Percentiles rank a stretch among this genome's conserved stretches.
These are phyloP conservation scores for Trematomus loennbergii DNA, from an alignment of 2,113 vertebrate genomes.

Conservation along the genomic window DNA sequence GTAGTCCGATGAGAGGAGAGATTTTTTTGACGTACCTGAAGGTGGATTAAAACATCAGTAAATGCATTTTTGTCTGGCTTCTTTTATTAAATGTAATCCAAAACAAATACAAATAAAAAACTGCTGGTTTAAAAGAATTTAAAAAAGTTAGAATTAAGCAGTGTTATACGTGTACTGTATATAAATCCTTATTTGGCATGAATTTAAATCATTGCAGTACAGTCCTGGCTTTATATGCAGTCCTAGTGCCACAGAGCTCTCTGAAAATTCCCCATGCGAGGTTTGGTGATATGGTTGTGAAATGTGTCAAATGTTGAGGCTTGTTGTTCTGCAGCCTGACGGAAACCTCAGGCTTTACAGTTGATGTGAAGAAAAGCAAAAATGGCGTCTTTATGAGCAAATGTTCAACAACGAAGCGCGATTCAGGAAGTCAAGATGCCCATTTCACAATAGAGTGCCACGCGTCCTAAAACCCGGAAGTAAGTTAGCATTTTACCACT, in stretches of 20 bases:
- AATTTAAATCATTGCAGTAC: background rate
- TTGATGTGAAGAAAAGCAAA: background rate
- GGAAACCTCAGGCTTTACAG: background rate
- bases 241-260: slow-evolving; percentile 9
- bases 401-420: background rate
- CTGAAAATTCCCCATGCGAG: background rate
- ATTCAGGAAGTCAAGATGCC: slow-evolving; percentile 1
- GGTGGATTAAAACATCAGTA: no score
- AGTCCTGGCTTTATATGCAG: background rate
- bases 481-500: no score
- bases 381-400: background rate
- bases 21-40: background rate
- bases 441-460: no score
- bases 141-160: background rate
- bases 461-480: no score
- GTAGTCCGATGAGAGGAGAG: background rate
- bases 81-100: background rate
- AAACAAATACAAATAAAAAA: background rate
- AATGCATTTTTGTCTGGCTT: background rate
- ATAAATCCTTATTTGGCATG: background rate
- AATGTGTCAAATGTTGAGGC: slow-evolving; percentile 6
- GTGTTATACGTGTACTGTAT: background rate
- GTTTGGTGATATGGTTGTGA: slow-evolving; percentile 11
- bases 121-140: slow-evolving; percentile 5
- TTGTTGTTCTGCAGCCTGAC: slow-evolving; percentile 12